phyloP scores from a whole-genome alignment of 2,113 vertebrate species.

The Isichthys henryi region DNA sequence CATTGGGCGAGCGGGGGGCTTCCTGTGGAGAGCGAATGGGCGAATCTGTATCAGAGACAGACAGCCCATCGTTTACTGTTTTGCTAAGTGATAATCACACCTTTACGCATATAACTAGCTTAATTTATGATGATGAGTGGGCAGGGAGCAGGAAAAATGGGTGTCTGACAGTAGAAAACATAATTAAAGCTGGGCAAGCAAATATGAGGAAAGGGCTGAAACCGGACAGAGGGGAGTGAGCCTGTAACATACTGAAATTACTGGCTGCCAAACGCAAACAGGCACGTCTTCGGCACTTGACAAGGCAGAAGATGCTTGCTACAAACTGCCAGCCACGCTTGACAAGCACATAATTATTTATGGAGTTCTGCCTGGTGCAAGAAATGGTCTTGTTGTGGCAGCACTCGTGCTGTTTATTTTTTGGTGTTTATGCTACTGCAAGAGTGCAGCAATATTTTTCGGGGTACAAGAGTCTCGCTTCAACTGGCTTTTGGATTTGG shows the following conservation, averaged over 20 bases:
- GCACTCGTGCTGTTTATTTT: background rate
- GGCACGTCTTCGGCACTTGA: background rate
- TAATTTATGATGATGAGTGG: slow-evolving; percentile 41
- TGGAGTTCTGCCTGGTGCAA: slow-evolving; percentile 6
- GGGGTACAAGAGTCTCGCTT: background rate
- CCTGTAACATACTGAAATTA: slow-evolving; percentile 5
- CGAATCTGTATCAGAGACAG: background rate
- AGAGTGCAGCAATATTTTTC: background rate
- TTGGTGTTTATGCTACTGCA: background rate
- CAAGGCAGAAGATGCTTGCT: background rate
- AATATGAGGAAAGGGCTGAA: background rate
- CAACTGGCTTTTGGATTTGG: background rate
- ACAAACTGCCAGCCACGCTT: background rate
- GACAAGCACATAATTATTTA: slow-evolving; percentile 15
- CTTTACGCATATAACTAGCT: slow-evolving; percentile 30
- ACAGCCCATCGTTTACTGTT: background rate
- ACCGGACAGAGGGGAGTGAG: slow-evolving; percentile 6
- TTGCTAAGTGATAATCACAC: slow-evolving; percentile 25
- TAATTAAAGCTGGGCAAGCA: background rate
- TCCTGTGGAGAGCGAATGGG: background rate
- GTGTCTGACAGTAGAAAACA: slow-evolving; percentile 23
- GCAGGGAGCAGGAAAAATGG: slow-evolving; percentile 21
- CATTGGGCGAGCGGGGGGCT: background rate
- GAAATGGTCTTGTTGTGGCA: background rate
- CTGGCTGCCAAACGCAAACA: background rate